These are phyloP conservation scores for Hippocampus barbouri DNA, from an alignment of 2,113 vertebrate genomes.

Conservation along the genomic window DNA sequence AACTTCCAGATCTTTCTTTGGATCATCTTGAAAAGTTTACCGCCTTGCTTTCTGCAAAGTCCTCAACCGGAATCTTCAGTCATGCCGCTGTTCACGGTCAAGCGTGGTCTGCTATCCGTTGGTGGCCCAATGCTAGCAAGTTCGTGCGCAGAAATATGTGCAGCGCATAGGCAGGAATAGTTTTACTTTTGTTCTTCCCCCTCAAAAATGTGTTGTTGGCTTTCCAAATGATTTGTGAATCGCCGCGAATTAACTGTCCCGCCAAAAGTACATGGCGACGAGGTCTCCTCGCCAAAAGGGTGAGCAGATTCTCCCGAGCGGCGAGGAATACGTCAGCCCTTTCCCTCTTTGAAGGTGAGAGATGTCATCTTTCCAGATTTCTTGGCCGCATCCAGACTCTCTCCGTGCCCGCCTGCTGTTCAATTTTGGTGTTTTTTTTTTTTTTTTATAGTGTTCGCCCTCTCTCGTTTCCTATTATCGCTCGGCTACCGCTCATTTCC, in stretches of 20 bases:
- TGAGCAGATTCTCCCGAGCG: no score
- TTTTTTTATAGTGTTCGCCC: background rate
- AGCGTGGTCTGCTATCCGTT: background rate
- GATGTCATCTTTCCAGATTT: background rate
- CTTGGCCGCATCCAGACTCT: conserved; percentile 7
- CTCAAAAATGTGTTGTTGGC: no score
- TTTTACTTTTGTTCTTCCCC: background rate
- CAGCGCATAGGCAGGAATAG: background rate
- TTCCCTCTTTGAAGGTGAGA: background rate
- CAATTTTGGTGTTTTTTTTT: background rate
- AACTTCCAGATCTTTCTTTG: background rate
- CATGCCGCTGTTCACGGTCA: background rate
- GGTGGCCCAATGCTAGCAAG: background rate
- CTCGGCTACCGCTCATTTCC: conserved; percentile 46
- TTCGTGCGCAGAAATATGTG: background rate
- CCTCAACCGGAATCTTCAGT: background rate
- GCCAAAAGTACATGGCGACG: no score
- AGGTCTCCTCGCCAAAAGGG: no score
- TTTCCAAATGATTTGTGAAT: no score
- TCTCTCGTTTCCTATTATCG: conserved; percentile 32
- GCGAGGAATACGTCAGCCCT: background rate
- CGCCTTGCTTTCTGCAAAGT: background rate
- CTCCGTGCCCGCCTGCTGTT: conserved; percentile 27
- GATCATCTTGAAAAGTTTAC: background rate
- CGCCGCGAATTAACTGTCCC: no score